These are phyloP conservation scores for Arrhamphus sclerolepis DNA, from an alignment of 2,797 vertebrate species.

Conservation along the genomic window DNA sequence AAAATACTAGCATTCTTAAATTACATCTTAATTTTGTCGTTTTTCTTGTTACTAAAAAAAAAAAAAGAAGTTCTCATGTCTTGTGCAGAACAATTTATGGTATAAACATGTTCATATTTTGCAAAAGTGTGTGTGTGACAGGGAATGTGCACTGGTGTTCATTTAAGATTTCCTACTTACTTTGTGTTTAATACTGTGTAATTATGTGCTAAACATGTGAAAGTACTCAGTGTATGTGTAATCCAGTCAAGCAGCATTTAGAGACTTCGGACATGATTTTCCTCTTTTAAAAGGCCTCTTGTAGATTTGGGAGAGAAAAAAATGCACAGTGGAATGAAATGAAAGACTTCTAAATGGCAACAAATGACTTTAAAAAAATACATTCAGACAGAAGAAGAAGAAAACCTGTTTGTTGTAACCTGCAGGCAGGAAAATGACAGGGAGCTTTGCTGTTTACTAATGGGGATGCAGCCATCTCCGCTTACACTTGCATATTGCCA, in stretches of 20 bases:
- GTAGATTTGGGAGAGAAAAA: constrained; percentile 41
- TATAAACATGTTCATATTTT: neutral
- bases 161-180: neutral
- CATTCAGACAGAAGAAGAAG: neutral
- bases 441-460: constrained; percentile 36
- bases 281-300: constrained; percentile 33
- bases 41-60: too few relatives aligned
- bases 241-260: constrained; percentile 18
- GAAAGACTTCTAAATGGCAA: constrained; percentile 6
- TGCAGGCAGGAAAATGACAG: constrained; percentile 38
- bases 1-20: too few relatives aligned
- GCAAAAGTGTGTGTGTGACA: constrained; percentile 4
- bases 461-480: constrained; percentile 31
- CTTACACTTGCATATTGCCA: constrained; percentile 31
- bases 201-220: constrained; percentile 18
- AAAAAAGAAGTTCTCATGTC: too few relatives aligned
- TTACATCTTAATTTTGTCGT: too few relatives aligned
- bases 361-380: constrained; percentile 10
- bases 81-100: constrained; percentile 1
- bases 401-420: constrained; percentile 17
- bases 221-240: constrained; percentile 1
- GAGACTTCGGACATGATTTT: constrained; percentile 29
- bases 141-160: neutral
- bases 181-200: constrained; percentile 15
- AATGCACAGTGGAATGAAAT: constrained; percentile 27